Evolutionary conservation across 2,113 vertebrate species (phyloP).

Genomic region (Dasypus novemcinctus): DNA sequence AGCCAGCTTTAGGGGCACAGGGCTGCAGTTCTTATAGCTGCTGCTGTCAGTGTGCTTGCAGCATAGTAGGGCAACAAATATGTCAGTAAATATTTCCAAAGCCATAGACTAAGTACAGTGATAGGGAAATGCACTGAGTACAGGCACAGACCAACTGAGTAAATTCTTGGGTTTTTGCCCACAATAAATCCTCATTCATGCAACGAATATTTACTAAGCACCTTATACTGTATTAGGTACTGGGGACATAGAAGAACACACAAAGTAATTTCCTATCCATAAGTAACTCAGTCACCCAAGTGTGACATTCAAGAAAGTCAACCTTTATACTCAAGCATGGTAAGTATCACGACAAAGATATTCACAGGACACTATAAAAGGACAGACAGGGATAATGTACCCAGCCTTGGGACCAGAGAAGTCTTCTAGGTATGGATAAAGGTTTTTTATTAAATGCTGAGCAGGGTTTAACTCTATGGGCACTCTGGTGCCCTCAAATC

Average conservation of each 20-base stretch:
- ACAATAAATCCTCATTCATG: neutral
- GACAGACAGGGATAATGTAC: neutral
- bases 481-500: neutral
- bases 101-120: neutral
- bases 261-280: neutral
- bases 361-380: neutral
- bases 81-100: neutral
- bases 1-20: neutral
- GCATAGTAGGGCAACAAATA: neutral
- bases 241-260: neutral
- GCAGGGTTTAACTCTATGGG: neutral
- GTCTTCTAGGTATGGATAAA: neutral
- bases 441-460: neutral
- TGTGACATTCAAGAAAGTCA: neutral
- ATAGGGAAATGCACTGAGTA: neutral
- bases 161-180: neutral
- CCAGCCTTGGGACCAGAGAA: neutral
- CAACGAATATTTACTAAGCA: neutral
- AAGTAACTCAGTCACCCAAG: neutral
- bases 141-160: neutral
- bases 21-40: neutral
- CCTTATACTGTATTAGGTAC: neutral
- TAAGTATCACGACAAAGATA: neutral
- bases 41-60: neutral
- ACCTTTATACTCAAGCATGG: neutral